Percentiles rank a stretch among this genome's conserved stretches.
phyloP scores from a whole-genome alignment of 1,140 invertebrate species.

The Brachionus calyciflorus region DNA sequence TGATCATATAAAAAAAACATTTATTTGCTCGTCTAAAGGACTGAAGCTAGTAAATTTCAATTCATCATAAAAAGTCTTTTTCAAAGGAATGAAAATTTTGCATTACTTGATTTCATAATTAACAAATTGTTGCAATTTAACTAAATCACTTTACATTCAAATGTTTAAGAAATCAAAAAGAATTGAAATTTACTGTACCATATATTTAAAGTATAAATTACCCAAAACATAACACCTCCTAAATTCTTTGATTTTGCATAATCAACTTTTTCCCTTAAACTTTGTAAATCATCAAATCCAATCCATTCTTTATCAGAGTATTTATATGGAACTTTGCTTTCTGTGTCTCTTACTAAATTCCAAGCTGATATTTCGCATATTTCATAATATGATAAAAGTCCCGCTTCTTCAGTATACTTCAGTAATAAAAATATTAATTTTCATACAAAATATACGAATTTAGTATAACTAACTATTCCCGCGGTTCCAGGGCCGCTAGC shows the following conservation, averaged over 20 bases:
- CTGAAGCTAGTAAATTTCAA: too few relatives aligned
- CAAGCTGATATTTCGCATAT: conserved; percentile 54
- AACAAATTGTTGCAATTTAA: too few relatives aligned
- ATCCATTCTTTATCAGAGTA: conserved; percentile 85
- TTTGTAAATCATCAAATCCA: conserved; percentile 75
- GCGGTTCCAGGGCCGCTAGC: conserved; percentile 71
- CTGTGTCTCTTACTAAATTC: background rate
- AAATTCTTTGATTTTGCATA: background rate
- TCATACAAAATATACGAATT: too few relatives aligned
- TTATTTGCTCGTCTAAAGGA: too few relatives aligned
- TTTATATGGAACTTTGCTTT: conserved; percentile 68
- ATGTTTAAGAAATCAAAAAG: too few relatives aligned
- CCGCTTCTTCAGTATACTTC: conserved; percentile 78
- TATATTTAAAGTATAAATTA: background rate
- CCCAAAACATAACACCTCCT: conserved; percentile 40
- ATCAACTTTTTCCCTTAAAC: conserved; percentile 49
- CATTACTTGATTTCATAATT: too few relatives aligned
- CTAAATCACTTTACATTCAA: too few relatives aligned
- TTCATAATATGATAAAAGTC: conserved; percentile 83
- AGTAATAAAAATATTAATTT: too few relatives aligned
- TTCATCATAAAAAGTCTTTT: too few relatives aligned
- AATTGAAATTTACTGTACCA: conserved; percentile 62
- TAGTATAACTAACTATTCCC: conserved; percentile 63
- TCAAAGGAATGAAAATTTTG: too few relatives aligned
- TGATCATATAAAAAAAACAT: too few relatives aligned